These are phyloP conservation scores for Zaprionus nigranus DNA, from an alignment of 1,140 invertebrate genomes.

Conservation along the genomic window DNA sequence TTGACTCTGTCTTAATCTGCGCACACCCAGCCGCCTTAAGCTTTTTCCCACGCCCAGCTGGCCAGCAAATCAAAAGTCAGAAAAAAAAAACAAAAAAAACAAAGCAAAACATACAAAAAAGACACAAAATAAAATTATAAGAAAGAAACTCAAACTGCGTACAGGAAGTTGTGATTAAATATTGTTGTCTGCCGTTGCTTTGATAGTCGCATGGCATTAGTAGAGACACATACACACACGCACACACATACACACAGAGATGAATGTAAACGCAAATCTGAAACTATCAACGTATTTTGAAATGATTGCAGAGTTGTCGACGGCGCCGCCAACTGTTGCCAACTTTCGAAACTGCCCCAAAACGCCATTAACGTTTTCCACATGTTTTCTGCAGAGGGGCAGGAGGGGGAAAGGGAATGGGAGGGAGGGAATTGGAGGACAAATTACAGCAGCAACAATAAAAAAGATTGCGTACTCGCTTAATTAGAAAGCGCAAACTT, in stretches of 20 bases:
- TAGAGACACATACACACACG: not conserved
- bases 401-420: too few relatives aligned
- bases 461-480: constrained; percentile 35
- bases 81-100: constrained; percentile 35
- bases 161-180: constrained; percentile 75
- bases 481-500: constrained; percentile 50
- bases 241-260: not conserved
- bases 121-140: constrained; percentile 28
- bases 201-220: constrained; percentile 17
- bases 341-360: constrained; percentile 33
- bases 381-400: not conserved
- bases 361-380: constrained; percentile 38
- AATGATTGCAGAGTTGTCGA: constrained; percentile 31
- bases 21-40: constrained; percentile 52
- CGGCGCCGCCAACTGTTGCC: constrained; percentile 30
- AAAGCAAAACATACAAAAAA: constrained; percentile 37
- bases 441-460: constrained; percentile 23
- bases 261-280: constrained; percentile 10
- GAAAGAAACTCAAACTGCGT: constrained; percentile 45
- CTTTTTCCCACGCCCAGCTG: constrained; percentile 69
- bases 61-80: constrained; percentile 51
- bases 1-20: constrained; percentile 21
- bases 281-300: constrained; percentile 34
- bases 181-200: constrained; percentile 40
- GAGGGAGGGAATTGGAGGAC: not conserved